Evolutionary conservation across 2,113 vertebrate genomes (phyloP), one percentile per base, ranked within the genome.

Genomic region (Sciurus niger): DNA sequence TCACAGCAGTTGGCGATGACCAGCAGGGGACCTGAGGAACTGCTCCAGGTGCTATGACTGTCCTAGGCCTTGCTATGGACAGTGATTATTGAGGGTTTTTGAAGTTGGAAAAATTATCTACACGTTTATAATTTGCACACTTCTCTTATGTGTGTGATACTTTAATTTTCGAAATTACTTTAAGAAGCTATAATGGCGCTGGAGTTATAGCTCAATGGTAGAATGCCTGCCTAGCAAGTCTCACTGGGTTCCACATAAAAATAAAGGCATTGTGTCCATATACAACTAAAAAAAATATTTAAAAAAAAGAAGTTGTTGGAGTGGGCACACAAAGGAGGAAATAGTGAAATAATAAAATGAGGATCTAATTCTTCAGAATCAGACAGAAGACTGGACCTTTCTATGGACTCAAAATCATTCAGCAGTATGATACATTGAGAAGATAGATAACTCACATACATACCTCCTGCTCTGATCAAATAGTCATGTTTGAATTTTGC

Each of bases 271-370:
- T 48, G 46, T 48, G 46, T 48, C 46, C 46, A 48, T 48, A 48
- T 48, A 48, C 6, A 48, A 48, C 46, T 48, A 48, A 48, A 48
- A 48, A 48, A 7, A 8, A 48, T 48, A 48, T 48, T 48, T 48
- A 48, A 48, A 48, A 48, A 40, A 40, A 60, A 34, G 37, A 92
- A 72, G 37, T 43, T 92, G 48, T 63, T 76, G 53, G 13, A 67
- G 13, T 67, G 16, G 55, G 67, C 51, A 77, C 34, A 24, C 8
- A 40, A 53, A 89, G 40, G 34, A 83, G 9, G 48, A 90, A 84
- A 96, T 18, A n/a, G 58, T 68, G 85, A 76, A 91, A 88, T 83
- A 73, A 46, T 65, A 83, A 90, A 90, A 90, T 84, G 46, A 84
- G 67, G 11, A 55, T 28, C 55, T 65, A 53, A 77, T 77, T 93